These are phyloP conservation scores for Drosophila tropicalis DNA, from an alignment of 1,140 invertebrate species.

Conservation along the genomic window DNA sequence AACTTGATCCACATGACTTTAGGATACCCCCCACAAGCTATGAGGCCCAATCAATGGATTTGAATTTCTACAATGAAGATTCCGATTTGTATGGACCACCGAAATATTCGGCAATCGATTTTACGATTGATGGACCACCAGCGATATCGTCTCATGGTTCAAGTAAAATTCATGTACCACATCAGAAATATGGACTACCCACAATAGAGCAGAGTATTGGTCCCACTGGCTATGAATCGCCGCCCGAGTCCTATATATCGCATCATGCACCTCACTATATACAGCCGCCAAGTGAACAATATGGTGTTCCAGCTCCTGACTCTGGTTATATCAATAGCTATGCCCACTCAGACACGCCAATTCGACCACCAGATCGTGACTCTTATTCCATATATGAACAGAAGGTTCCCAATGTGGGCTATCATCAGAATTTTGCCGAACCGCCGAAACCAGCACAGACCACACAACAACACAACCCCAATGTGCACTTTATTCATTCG, in stretches of 20 bases:
- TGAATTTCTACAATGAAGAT: conserved; percentile 69
- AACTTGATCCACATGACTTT: conserved; percentile 69
- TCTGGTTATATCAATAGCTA: conserved; percentile 44
- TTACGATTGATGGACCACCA: conserved; percentile 21
- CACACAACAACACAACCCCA: conserved; percentile 20
- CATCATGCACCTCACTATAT: conserved; percentile 47
- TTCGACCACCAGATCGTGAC: conserved; percentile 27
- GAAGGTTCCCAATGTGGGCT: conserved; percentile 66
- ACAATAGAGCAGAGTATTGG: conserved; percentile 34
- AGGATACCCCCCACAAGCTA: conserved; percentile 68
- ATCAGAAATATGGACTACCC: conserved; percentile 66
- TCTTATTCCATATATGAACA: conserved; percentile 70
- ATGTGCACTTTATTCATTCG: conserved; percentile 70
- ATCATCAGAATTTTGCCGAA: conserved; percentile 68
- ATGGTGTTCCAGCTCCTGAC: conserved; percentile 23
- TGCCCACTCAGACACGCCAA: conserved; percentile 13
- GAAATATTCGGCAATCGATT: conserved; percentile 63
- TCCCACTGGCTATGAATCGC: conserved; percentile 47
- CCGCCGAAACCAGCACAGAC: conserved; percentile 42
- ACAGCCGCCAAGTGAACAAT: conserved; percentile 18
- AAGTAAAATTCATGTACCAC: conserved; percentile 49
- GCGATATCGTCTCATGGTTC: background rate
- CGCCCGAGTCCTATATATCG: conserved; percentile 35
- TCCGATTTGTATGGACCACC: conserved; percentile 57
- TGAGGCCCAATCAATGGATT: conserved; percentile 74